phyloP scores from a whole-genome alignment of 2,888 invertebrate species.

The Hirtodrosophila trivittata region DNA sequence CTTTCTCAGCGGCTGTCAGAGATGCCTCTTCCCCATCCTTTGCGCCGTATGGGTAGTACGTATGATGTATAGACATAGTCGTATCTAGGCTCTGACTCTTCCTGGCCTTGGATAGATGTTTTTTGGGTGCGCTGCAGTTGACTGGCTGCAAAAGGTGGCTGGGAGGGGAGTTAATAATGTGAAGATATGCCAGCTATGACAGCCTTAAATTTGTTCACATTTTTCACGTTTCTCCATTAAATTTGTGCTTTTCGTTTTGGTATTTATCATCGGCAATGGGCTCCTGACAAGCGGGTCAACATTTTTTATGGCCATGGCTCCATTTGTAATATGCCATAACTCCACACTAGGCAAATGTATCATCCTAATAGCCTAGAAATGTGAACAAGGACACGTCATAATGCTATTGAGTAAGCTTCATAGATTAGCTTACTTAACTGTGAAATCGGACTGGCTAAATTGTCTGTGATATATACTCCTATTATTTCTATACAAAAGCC shows the following conservation, averaged over 20 bases:
- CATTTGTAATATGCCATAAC: constrained; percentile 22
- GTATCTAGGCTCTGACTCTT: constrained; percentile 55
- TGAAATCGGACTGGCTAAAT: too few relatives aligned
- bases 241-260: constrained; percentile 33
- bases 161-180: constrained; percentile 57
- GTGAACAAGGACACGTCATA: neutral
- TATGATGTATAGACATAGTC: constrained; percentile 63
- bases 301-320: constrained; percentile 28
- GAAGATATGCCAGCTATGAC: constrained; percentile 60
- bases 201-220: constrained; percentile 62
- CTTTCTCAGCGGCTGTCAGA: constrained; percentile 59
- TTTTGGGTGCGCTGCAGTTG: constrained; percentile 28
- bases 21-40: constrained; percentile 4
- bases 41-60: constrained; percentile 3
- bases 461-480: too few relatives aligned
- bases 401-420: constrained; percentile 2
- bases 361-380: constrained; percentile 16
- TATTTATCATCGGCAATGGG: constrained; percentile 35
- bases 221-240: constrained; percentile 60
- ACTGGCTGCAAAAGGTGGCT: neutral
- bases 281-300: constrained; percentile 16
- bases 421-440: neutral
- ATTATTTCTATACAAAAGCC: too few relatives aligned
- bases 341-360: constrained; percentile 17
- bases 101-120: constrained; percentile 3